Percentiles rank a stretch among this genome's conserved stretches.
phyloP scores from a whole-genome alignment of 2,888 invertebrate genomes.

The Mesopsocus fuscifrons region DNA sequence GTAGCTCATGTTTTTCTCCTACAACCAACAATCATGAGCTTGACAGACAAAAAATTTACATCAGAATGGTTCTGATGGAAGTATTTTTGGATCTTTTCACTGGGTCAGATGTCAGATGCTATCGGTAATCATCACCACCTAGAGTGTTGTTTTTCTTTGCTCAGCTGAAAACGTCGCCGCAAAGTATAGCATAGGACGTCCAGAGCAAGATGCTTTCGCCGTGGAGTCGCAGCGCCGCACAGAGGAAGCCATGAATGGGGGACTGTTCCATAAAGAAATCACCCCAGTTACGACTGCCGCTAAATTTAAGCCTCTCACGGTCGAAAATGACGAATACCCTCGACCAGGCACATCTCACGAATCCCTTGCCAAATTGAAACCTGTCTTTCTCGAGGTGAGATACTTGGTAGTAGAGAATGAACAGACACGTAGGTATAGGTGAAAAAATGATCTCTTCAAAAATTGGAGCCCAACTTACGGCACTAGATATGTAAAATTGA shows the following conservation, averaged over 20 bases:
- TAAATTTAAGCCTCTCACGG: slow-evolving; percentile 27
- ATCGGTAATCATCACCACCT: no score
- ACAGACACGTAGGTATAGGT: no score
- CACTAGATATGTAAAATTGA: no score
- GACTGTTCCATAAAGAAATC: slow-evolving; percentile 50
- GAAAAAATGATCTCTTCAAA: no score
- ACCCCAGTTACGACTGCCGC: slow-evolving; percentile 37
- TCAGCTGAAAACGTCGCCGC: slow-evolving; percentile 58
- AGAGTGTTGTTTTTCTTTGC: slow-evolving; percentile 17
- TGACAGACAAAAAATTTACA: slow-evolving; percentile 8
- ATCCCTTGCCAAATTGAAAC: slow-evolving; percentile 36
- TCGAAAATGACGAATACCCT: slow-evolving; percentile 50
- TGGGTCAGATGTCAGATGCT: no score
- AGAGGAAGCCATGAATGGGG: slow-evolving; percentile 36
- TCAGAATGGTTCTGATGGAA: no score
- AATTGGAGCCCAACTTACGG: no score
- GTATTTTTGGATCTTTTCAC: no score
- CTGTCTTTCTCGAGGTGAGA: slow-evolving; percentile 41
- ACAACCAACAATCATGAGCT: not conserved
- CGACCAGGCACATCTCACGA: slow-evolving; percentile 38
- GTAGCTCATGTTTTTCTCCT: slow-evolving; percentile 8
- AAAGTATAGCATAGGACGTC: slow-evolving; percentile 39
- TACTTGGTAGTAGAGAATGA: no score
- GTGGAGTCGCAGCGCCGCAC: slow-evolving; percentile 44
- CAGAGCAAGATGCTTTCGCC: slow-evolving; percentile 52